Evolutionary conservation across 2,888 invertebrate species (phyloP), one percentile per base, ranked within the genome.

Genomic region (Hydriomena furcata): DNA sequence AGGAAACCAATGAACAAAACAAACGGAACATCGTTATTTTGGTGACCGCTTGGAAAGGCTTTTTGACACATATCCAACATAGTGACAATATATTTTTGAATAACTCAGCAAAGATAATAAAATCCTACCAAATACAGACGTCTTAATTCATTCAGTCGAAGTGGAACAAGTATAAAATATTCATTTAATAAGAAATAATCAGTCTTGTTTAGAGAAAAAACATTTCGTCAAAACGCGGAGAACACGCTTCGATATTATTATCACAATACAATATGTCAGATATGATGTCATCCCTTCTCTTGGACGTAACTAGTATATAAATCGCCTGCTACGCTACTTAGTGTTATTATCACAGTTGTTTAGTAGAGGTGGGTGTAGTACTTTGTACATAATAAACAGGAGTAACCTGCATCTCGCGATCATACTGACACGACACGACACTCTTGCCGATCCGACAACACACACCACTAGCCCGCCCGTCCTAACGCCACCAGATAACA

Each of bases 311-410:
- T 89, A 89, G 86, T 84, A 85, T 87, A 88, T 86, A 87, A 88
- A 87, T 88, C 84, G 86, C 90, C 90, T 88, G 89, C 90, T 91
- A 91, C 77, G 88, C 91, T 91, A 91, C 91, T 91, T 91, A 91
- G 91, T 90, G 89, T 90, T 91, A 91, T 89, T 91, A 91, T 91
- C 91, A 91, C 91, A 91, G 91, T 90, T 91, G 88, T 87, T 91
- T 89, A 89, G 83, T 83, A 89, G 91, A 91, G 91, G 91, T 91
- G 91, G 91, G 91, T 89, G 90, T 82, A 88, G 90, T 90, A 90
- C 90, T 87, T 90, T 90, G 91, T 91, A 91, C 90, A 90, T 79
- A 79, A 77, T 79, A 82, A 84, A 83, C 87, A 85, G 86, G 86
- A 85, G 82, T 79, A 79, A 82, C 83, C 84, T 82, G 84, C 80